Conservation (phyloP, 2,888 invertebrate species). For the Andrena haemorrhoa region DNA sequence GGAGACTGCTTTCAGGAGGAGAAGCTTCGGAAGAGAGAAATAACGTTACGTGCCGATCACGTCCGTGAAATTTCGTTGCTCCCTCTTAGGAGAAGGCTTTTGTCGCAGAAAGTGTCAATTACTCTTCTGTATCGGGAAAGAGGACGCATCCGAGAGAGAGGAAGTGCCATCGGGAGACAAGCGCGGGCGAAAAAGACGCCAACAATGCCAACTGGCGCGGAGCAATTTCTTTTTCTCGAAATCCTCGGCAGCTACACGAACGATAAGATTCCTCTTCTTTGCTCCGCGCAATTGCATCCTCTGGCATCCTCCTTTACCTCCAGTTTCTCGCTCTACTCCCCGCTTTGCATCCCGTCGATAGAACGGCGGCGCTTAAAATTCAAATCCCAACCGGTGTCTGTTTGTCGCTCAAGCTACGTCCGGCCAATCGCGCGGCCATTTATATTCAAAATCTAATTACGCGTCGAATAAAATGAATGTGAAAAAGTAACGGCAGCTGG, state of each 20-base stretch:
- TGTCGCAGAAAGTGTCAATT: conserved; percentile 53
- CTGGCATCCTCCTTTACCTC: neutral
- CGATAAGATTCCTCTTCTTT: conserved; percentile 39
- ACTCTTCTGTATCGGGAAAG: conserved; percentile 41
- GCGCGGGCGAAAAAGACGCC: conserved; percentile 31
- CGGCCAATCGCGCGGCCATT: neutral
- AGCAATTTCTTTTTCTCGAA: conserved; percentile 56
- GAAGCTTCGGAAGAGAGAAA: neutral
- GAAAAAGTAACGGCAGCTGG: conserved; percentile 6
- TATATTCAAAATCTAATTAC: conserved; percentile 43
- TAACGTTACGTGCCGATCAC: conserved; percentile 6
- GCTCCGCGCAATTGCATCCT: neutral
- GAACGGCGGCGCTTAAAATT: conserved; percentile 5
- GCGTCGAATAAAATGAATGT: conserved; percentile 33
- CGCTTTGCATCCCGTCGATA: neutral
- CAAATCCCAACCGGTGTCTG: neutral
- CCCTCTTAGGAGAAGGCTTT: conserved; percentile 16
- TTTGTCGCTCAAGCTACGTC: neutral
- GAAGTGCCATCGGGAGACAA: conserved; percentile 26
- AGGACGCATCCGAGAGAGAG: conserved; percentile 22
- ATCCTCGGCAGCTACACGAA: conserved; percentile 3
- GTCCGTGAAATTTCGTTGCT: conserved; percentile 36
- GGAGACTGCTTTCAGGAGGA: neutral
- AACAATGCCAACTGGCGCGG: conserved; percentile 45
- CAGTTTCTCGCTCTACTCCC: neutral